Evolutionary conservation across 2,113 vertebrate species (phyloP).

Genomic region (Callionymus lyra): DNA sequence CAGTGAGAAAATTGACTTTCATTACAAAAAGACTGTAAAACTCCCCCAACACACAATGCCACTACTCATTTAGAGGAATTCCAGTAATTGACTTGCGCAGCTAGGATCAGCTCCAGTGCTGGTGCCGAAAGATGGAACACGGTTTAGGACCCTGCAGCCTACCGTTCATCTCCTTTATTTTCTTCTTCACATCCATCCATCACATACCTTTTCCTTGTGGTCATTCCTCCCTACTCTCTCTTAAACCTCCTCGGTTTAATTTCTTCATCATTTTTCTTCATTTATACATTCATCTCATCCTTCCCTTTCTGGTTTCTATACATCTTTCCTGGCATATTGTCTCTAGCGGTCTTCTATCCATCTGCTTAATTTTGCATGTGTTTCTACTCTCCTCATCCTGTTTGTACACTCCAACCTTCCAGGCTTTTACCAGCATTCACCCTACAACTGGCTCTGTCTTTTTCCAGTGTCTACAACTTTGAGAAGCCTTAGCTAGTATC

Average conservation of each 20-base stretch:
- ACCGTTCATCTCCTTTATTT: conserved; percentile 3
- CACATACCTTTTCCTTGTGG: conserved; percentile 2
- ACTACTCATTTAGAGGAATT: too few species aligned
- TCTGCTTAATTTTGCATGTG: conserved; percentile 17
- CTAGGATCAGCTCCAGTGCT: too few species aligned
- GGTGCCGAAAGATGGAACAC: too few species aligned
- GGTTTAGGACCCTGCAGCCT: neutral
- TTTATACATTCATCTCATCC: conserved; percentile 8
- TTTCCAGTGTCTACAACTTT: too few species aligned
- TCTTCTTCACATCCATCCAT: conserved; percentile 9
- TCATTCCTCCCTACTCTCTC: conserved; percentile 1
- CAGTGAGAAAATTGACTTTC: too few species aligned
- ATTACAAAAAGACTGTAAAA: too few species aligned
- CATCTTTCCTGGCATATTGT: conserved; percentile 9
- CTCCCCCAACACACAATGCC: too few species aligned
- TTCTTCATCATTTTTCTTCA: conserved; percentile 10
- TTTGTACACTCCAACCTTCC: conserved; percentile 5
- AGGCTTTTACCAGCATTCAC: neutral
- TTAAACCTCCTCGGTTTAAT: conserved; percentile 1
- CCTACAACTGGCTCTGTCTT: neutral
- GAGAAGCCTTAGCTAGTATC: conserved; percentile 1
- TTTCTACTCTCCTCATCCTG: conserved; percentile 17
- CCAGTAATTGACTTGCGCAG: too few species aligned
- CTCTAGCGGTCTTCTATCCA: conserved; percentile 17
- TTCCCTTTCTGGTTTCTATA: conserved; percentile 9